These are phyloP conservation scores for Scaptomyza caliginosa DNA, from an alignment of 2,888 invertebrate species.

Conservation along the genomic window DNA sequence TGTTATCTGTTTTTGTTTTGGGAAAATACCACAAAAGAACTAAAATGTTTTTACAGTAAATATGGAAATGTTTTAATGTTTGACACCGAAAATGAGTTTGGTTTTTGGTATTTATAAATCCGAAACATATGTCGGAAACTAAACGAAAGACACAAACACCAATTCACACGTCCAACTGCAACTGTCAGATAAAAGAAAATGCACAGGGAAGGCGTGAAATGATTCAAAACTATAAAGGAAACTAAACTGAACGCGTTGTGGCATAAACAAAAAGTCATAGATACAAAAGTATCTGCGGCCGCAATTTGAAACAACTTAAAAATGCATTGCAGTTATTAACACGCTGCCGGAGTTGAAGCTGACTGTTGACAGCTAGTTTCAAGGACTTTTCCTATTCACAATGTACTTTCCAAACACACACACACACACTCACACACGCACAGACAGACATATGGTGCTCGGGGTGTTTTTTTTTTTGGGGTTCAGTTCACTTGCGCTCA, in stretches of 20 bases:
- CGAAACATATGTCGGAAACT: slow-evolving; percentile 63
- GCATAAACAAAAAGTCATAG: slow-evolving; percentile 57
- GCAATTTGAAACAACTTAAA: slow-evolving; percentile 47
- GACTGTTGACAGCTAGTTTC: slow-evolving; percentile 65
- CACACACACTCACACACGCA: slow-evolving; percentile 4
- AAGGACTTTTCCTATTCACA: slow-evolving; percentile 61
- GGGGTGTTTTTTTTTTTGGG: slow-evolving; percentile 43
- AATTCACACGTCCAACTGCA: slow-evolving; percentile 35
- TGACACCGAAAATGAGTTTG: slow-evolving; percentile 67
- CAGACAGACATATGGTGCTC: slow-evolving; percentile 9
- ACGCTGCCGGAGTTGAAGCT: slow-evolving; percentile 32
- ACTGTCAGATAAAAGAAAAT: slow-evolving; percentile 8
- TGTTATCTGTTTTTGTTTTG: slow-evolving; percentile 11
- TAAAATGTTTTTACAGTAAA: slow-evolving; percentile 15
- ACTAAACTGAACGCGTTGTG: slow-evolving; percentile 1
- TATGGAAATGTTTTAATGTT: slow-evolving; percentile 31
- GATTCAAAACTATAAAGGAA: slow-evolving; percentile 5
- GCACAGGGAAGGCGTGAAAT: no score
- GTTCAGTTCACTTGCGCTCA: slow-evolving; percentile 31
- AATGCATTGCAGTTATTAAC: slow-evolving; percentile 71
- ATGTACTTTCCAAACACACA: slow-evolving; percentile 30
- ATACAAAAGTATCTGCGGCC: slow-evolving; percentile 64
- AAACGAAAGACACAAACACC: slow-evolving; percentile 52
- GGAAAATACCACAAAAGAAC: slow-evolving; percentile 7
- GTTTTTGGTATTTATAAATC: slow-evolving; percentile 23